phyloP scores from a whole-genome alignment of 2,797 vertebrate species.

The Oreortyx pictus region DNA sequence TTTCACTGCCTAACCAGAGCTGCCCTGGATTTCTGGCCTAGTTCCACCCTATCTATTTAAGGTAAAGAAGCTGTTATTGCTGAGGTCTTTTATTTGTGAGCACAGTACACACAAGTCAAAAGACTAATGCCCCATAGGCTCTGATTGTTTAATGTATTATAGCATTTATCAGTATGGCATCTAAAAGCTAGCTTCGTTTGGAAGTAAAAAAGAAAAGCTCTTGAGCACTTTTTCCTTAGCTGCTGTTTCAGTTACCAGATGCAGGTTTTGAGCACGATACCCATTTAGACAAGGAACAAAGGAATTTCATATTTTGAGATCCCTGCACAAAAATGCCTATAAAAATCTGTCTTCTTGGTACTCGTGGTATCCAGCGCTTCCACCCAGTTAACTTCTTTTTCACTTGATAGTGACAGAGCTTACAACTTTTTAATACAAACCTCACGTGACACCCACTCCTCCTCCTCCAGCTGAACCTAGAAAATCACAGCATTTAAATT shows the following conservation, averaged over 20 bases:
- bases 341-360: not conserved
- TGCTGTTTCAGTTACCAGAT: not conserved
- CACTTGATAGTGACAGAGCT: not conserved
- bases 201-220: not conserved
- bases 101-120: not conserved
- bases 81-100: not conserved
- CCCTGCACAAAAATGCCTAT: not conserved
- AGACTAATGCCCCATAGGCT: not conserved
- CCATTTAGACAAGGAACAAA: not conserved
- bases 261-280: not conserved
- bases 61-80: not conserved
- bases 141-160: not conserved
- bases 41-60: conserved; percentile 24
- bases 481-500: not conserved
- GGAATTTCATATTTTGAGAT: not conserved
- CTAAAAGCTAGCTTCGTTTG: not conserved
- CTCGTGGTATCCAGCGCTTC: not conserved
- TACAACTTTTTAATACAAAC: not conserved
- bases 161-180: not conserved
- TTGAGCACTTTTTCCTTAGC: not conserved
- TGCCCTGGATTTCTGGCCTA: conserved; percentile 42
- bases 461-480: not conserved
- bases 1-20: not conserved
- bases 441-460: not conserved
- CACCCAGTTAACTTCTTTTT: not conserved